Conservation (phyloP, 2,888 invertebrate genomes). For the Synanthedon andrenaeformis region DNA sequence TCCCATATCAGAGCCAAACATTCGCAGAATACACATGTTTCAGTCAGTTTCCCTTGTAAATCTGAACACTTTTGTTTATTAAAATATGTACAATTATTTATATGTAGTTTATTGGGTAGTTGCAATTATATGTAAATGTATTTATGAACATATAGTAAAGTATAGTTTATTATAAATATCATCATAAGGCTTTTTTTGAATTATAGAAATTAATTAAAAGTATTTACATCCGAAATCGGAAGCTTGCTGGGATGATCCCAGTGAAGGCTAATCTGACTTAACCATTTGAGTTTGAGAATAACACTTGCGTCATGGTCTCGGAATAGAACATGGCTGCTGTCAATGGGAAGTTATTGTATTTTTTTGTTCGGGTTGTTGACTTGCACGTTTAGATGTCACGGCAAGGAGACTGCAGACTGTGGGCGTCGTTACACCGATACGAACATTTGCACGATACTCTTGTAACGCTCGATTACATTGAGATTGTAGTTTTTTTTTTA, state of each 20-base stretch:
- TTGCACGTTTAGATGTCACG: conserved; percentile 55
- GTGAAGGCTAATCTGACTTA: not conserved
- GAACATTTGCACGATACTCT: conserved; percentile 8
- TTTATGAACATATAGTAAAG: too few species aligned
- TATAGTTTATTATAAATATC: too few species aligned
- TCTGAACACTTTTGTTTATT: too few species aligned
- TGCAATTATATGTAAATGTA: too few species aligned
- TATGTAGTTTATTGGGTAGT: too few species aligned
- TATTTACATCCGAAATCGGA: not conserved
- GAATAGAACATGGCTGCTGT: conserved; percentile 50
- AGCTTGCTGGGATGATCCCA: not conserved
- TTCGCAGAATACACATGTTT: too few species aligned
- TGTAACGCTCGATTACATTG: not conserved
- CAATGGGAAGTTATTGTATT: conserved; percentile 52
- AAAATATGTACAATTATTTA: too few species aligned
- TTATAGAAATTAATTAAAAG: too few species aligned
- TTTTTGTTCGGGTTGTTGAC: conserved; percentile 64
- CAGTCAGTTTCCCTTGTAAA: too few species aligned
- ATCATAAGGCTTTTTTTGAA: too few species aligned
- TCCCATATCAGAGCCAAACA: too few species aligned
- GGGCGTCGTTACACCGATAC: conserved; percentile 15
- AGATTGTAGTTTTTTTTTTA: too few species aligned
- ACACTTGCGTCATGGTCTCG: conserved; percentile 50
- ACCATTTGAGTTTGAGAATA: not conserved
- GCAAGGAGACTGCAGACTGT: conserved; percentile 42